A percentile compares a stretch with the other conserved stretches of the same genome.
Evolutionary conservation across 2,113 vertebrate genomes (phyloP).

Genomic region (Neolamprologus toae): DNA sequence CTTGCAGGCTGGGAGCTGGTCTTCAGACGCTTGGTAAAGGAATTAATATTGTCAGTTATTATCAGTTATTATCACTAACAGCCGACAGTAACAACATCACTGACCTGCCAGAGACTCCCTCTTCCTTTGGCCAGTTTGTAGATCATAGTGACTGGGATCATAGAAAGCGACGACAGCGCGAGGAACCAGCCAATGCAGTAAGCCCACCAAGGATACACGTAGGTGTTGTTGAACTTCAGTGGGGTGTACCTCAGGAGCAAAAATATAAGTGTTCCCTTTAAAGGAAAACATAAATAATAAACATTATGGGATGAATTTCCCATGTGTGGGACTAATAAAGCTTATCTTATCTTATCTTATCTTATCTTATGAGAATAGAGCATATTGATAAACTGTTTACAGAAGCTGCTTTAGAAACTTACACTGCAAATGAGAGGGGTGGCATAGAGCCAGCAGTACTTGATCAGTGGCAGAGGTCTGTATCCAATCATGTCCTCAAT

Average conservation of each 20-base stretch:
- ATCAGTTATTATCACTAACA: background rate
- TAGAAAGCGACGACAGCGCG: slow-evolving; percentile 41
- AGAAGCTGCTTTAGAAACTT: background rate
- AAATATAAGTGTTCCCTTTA: slow-evolving; percentile 64
- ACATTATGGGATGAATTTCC: background rate
- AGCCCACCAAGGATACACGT: slow-evolving; percentile 65
- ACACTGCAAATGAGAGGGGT: slow-evolving; percentile 60
- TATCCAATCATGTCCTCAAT: slow-evolving; percentile 71
- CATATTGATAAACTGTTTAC: background rate
- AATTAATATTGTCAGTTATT: background rate
- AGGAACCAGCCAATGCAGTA: slow-evolving; percentile 65
- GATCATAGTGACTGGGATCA: slow-evolving; percentile 58
- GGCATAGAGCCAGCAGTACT: slow-evolving; percentile 62
- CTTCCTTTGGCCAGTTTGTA: slow-evolving; percentile 47
- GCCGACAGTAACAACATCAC: background rate
- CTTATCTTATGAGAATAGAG: background rate
- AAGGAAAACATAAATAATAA: background rate
- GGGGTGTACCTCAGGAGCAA: slow-evolving; percentile 57
- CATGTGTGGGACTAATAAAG: background rate
- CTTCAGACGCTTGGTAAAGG: slow-evolving; percentile 42
- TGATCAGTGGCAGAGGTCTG: slow-evolving; percentile 49
- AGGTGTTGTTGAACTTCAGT: slow-evolving; percentile 61
- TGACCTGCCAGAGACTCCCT: slow-evolving; percentile 60
- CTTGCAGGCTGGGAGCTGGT: slow-evolving; percentile 11
- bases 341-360: background rate